Evolutionary conservation across 2,113 vertebrate genomes (phyloP).

Genomic region (Tyrannus savana): DNA sequence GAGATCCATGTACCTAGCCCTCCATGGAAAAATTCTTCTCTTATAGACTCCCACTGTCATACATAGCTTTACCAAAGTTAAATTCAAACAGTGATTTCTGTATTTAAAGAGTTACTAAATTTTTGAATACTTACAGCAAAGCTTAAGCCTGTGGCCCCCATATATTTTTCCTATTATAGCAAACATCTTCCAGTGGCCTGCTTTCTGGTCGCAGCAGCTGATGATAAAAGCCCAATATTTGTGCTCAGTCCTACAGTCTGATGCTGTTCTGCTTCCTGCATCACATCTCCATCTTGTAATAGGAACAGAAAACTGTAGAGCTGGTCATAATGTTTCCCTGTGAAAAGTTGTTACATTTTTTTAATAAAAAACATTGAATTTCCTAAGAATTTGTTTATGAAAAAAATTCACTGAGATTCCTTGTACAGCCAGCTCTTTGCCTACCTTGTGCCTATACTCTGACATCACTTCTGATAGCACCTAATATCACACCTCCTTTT

Average conservation of each 20-base stretch:
- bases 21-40: not conserved
- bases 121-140: not conserved
- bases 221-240: not conserved
- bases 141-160: not conserved
- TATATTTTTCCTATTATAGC: not conserved
- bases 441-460: fast-evolving
- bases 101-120: not conserved
- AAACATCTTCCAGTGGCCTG: not conserved
- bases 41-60: not conserved
- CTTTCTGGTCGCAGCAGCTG: not conserved
- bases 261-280: not conserved
- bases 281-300: not conserved
- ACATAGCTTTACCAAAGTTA: not conserved
- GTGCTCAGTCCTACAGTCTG: not conserved
- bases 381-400: not conserved
- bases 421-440: not conserved
- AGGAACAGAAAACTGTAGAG: not conserved
- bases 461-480: not conserved
- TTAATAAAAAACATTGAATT: not conserved
- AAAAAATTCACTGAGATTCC: not conserved
- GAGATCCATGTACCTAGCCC: not conserved
- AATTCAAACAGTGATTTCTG: not conserved
- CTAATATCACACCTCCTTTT: not conserved
- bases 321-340: not conserved
- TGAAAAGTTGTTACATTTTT: not conserved